Evolutionary conservation across 2,797 vertebrate species (phyloP).

Genomic region (Sebastes steindachneri): DNA sequence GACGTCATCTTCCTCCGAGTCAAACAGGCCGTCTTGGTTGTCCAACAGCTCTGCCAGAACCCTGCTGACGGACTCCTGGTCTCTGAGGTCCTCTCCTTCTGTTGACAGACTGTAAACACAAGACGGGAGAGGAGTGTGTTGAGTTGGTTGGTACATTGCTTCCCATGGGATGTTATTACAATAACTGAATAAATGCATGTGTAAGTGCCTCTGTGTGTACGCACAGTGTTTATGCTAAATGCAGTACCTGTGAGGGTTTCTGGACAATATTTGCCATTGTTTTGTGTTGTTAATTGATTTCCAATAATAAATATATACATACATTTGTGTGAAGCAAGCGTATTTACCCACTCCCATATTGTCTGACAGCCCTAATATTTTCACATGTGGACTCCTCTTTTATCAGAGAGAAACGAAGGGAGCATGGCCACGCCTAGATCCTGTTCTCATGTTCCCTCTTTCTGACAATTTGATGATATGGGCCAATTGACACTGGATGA

Average conservation of each 20-base stretch:
- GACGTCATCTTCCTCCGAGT: constrained; percentile 95
- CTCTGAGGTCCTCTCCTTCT: constrained; percentile 93
- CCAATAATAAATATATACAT: too few relatives aligned
- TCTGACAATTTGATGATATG: background rate
- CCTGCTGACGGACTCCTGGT: constrained; percentile 94
- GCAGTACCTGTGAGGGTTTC: too few relatives aligned
- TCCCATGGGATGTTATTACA: background rate
- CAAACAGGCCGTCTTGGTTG: constrained; percentile 95
- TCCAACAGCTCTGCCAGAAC: constrained; percentile 94
- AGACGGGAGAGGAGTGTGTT: background rate
- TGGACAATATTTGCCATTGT: background rate
- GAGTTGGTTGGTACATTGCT: background rate
- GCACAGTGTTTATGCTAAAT: too few relatives aligned
- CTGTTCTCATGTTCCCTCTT: background rate
- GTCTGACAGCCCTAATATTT: too few relatives aligned
- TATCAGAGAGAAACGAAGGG: background rate
- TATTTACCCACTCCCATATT: too few relatives aligned
- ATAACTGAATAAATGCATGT: background rate
- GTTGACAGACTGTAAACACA: constrained; percentile 87
- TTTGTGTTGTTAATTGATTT: too few relatives aligned
- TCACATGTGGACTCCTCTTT: background rate
- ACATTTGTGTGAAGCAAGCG: too few relatives aligned
- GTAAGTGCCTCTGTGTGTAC: background rate
- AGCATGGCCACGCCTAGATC: background rate
- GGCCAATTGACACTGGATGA: background rate